Conservation (phyloP, 1,140 invertebrate genomes). For the Lordiphosa stackelbergi region DNA sequence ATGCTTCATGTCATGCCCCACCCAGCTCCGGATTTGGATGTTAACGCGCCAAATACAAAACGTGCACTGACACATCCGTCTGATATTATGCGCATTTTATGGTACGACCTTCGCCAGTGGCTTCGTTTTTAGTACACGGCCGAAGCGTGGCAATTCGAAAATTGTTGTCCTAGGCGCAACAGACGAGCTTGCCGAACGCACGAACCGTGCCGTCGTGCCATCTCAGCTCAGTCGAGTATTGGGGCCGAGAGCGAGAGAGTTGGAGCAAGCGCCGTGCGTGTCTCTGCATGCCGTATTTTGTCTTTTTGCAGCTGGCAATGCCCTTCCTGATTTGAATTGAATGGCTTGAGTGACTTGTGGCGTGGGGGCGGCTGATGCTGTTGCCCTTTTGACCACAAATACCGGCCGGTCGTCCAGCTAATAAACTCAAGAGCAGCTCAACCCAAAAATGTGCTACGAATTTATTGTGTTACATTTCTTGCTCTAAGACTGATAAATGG, state of each 20-base stretch:
- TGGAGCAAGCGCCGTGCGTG: conserved; percentile 35
- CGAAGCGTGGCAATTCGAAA: conserved; percentile 49
- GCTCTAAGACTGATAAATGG: conserved; percentile 69
- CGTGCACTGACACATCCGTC: conserved; percentile 73
- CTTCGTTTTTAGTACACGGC: conserved; percentile 63
- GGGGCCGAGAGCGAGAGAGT: conserved; percentile 24
- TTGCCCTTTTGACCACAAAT: conserved; percentile 62
- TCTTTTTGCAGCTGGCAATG: conserved; percentile 47
- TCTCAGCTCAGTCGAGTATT: neutral
- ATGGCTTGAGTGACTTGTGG: conserved; percentile 6
- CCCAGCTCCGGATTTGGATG: conserved; percentile 23
- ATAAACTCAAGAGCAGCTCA: conserved; percentile 48
- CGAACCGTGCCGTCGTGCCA: conserved; percentile 12
- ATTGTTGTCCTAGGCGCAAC: conserved; percentile 72
- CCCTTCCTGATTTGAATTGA: conserved; percentile 6
- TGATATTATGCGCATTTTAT: conserved; percentile 76
- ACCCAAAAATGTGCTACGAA: conserved; percentile 60
- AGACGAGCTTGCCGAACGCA: conserved; percentile 32
- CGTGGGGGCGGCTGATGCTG: conserved; percentile 6
- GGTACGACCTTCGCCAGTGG: conserved; percentile 35
- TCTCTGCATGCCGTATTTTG: neutral
- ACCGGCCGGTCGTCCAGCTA: conserved; percentile 53
- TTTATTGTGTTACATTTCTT: conserved; percentile 66
- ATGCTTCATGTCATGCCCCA: neutral
- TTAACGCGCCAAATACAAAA: conserved; percentile 68